Percentiles rank a stretch among this genome's conserved stretches.
Evolutionary conservation across 92 coral and sea anemone genomes (phyloP).

Genomic region (Zoanthus sociatus): DNA sequence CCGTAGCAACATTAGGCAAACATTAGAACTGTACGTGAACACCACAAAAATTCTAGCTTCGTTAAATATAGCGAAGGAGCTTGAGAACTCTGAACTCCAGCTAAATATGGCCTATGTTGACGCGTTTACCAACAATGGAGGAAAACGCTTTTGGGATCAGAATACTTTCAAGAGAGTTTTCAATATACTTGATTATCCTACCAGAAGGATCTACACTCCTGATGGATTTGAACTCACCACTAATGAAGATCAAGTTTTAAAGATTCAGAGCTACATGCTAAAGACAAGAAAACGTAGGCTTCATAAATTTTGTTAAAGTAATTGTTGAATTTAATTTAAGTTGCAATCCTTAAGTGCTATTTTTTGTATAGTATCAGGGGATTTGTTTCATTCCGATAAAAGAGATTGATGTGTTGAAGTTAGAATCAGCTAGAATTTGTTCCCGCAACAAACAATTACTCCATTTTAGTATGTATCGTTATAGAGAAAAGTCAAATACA

Average conservation of each 20-base stretch:
- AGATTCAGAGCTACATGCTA: slow-evolving; percentile 11
- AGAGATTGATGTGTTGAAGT: too few species aligned
- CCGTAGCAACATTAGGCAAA: slow-evolving; percentile 27
- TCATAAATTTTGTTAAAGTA: not conserved
- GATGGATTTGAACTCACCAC: not conserved
- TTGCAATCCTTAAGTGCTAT: not conserved
- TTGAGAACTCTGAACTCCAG: not conserved
- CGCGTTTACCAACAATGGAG: not conserved
- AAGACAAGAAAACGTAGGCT: slow-evolving; percentile 23
- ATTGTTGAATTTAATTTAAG: not conserved
- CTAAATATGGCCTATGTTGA: not conserved
- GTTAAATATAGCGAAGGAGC: not conserved
- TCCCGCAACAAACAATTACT: too few species aligned
- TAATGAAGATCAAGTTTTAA: slow-evolving; percentile 17
- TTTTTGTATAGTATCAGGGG: not conserved
- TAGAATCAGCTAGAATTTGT: not conserved
- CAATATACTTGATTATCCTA: slow-evolving; percentile 69
- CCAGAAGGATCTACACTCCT: slow-evolving; percentile 30
- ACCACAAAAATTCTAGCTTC: not conserved
- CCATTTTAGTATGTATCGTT: too few species aligned
- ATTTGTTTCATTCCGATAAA: not conserved
- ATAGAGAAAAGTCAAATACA: too few species aligned
- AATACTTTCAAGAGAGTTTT: slow-evolving; percentile 77
- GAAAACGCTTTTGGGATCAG: slow-evolving; percentile 23
- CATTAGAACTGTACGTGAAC: not conserved